Evolutionary conservation across 1,140 invertebrate genomes (phyloP), one percentile per base, ranked within the genome.

Genomic region (Brachionus manjavacas): DNA sequence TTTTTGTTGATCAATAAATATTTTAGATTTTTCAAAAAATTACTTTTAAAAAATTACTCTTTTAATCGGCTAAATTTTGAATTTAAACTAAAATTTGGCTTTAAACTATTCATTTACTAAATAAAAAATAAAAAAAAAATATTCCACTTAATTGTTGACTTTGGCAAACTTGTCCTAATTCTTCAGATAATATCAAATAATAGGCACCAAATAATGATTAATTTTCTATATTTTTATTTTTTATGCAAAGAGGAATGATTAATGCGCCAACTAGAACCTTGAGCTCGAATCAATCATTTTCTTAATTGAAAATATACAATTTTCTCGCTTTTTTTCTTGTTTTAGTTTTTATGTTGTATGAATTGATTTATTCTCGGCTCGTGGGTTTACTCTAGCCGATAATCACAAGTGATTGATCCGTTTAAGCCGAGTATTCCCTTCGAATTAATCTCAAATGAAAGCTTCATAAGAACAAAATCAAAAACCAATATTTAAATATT

Each of bases 271-370:
- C 31, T 28, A 31, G 66, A 68, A 68, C 66, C 66, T 68, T 68
- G 66, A 68, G 66, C 66, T 68, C 31, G 23, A 68, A 68, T 68
- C 66, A 68, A 68, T 68, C 66, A 68, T 68, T 68, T 68, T 68
- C 25, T 31, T 14, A 68, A 68, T 68, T 39, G 31, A 68, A 31
- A 68, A 68, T 31, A 16, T 31, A 68, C 31, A 31, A 31, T 68
- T 39, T 68, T 31, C 66, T 68, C 31, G 25, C 25, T 31, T 68
- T 68, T 68, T 25, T 66, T 66, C 7, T 66, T 64, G 60, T 23
- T 64, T 20, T 64, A n/a, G 46, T 25, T 66, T 14, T 68, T 31
- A 14, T 68, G 12, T 9, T 68, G 31, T 3, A 23, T 28, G n/a
- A 68, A 68, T 68, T 68, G 66, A 68, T 68, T 68, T 68, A 68